phyloP scores from a whole-genome alignment of 2,888 invertebrate genomes.

The Limnephilus marmoratus region DNA sequence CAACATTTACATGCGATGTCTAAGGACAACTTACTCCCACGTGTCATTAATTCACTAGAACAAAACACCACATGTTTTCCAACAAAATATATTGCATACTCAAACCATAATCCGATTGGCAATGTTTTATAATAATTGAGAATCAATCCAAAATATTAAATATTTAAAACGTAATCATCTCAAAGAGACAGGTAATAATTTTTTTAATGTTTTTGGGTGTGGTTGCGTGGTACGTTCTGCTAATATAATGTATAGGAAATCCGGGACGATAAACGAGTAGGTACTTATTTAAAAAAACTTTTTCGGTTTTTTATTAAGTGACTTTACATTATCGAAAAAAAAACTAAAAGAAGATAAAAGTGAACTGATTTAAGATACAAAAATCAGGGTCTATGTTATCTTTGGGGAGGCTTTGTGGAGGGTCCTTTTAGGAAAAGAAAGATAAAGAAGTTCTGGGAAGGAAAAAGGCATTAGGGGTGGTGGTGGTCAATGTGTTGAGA shows the following conservation, averaged over 20 bases:
- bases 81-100: neutral
- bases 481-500: no score
- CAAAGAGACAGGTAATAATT: neutral
- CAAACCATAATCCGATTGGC: neutral
- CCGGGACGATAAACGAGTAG: neutral
- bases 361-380: no score
- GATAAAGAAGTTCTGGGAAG: no score
- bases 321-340: no score
- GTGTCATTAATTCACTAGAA: neutral
- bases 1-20: neutral
- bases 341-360: no score
- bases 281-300: neutral
- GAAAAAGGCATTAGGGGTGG: no score
- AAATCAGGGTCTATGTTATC: no score
- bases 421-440: no score
- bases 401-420: no score
- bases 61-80: constrained; percentile 40
- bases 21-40: constrained; percentile 21
- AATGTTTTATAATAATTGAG: neutral
- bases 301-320: no score
- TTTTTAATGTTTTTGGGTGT: neutral
- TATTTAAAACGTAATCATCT: neutral
- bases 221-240: neutral
- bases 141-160: neutral
- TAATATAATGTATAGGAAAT: neutral